phyloP scores from a whole-genome alignment of 2,797 vertebrate genomes.

The Pseudocheirus occidentalis region DNA sequence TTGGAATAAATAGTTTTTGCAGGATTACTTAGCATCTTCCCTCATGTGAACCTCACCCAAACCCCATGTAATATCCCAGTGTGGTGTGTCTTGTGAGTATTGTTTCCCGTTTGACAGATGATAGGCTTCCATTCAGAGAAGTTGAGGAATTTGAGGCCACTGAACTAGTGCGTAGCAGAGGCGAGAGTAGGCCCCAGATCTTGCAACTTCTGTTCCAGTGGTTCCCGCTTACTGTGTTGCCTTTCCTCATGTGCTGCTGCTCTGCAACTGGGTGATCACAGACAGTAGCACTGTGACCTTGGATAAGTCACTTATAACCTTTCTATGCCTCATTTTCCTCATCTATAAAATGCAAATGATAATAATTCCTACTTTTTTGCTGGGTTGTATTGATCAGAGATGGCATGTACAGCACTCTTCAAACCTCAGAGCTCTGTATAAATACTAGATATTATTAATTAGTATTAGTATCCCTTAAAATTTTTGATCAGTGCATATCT shows the following conservation, averaged over 20 bases:
- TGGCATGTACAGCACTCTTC: background rate
- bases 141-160: background rate
- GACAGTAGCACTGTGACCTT: background rate
- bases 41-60: too few species aligned
- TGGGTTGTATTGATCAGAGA: background rate
- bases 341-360: background rate
- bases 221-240: background rate
- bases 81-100: background rate
- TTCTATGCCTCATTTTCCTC: background rate
- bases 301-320: background rate
- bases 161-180: background rate
- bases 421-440: background rate
- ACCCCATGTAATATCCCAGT: background rate
- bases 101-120: background rate
- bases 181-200: background rate
- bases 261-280: background rate
- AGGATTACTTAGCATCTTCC: background rate
- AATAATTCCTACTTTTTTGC: background rate
- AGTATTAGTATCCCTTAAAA: background rate
- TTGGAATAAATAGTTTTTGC: background rate
- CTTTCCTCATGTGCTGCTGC: background rate
- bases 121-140: background rate
- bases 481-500: background rate
- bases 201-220: background rate
- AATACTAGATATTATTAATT: background rate